These are phyloP conservation scores for Drosophila lacicola DNA, from an alignment of 2,888 invertebrate genomes.

Conservation along the genomic window DNA sequence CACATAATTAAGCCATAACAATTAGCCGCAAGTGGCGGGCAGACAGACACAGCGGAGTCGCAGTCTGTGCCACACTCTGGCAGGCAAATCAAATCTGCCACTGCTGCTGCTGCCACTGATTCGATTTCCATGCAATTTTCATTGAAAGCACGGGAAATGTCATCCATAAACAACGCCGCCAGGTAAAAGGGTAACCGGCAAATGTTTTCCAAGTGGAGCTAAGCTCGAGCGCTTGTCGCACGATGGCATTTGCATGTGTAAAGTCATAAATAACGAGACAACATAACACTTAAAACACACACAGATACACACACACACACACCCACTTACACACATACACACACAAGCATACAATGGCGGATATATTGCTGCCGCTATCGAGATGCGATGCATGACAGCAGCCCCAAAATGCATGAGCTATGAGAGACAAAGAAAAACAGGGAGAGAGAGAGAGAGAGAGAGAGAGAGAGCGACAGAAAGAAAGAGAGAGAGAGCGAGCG, in stretches of 20 bases:
- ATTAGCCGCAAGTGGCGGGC: conserved; percentile 51
- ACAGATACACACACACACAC: conserved; percentile 25
- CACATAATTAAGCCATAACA: conserved; percentile 76
- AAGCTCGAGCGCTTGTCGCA: conserved; percentile 76
- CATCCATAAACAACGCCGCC: conserved; percentile 78
- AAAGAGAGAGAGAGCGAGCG: not conserved
- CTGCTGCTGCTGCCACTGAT: conserved; percentile 55
- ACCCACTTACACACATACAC: conserved; percentile 15
- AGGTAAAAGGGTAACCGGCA: conserved; percentile 55
- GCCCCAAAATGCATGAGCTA: conserved; percentile 73
- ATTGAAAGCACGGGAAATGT: conserved; percentile 71
- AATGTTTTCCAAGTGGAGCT: conserved; percentile 57
- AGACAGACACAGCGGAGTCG: not conserved
- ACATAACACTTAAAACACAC: conserved; percentile 73
- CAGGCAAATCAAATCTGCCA: conserved; percentile 65
- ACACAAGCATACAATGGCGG: conserved; percentile 19
- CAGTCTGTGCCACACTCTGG: conserved; percentile 1
- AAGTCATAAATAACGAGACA: conserved; percentile 82
- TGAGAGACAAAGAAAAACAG: conserved; percentile 13
- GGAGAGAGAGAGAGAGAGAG: not conserved
- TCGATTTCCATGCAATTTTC: conserved; percentile 80
- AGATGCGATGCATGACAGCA: conserved; percentile 74
- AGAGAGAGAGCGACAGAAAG: not conserved
- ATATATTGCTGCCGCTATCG: conserved; percentile 60
- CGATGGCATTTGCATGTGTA: conserved; percentile 82